phyloP scores from a whole-genome alignment of 2,113 vertebrate species.

The Gorsachius goisagi region DNA sequence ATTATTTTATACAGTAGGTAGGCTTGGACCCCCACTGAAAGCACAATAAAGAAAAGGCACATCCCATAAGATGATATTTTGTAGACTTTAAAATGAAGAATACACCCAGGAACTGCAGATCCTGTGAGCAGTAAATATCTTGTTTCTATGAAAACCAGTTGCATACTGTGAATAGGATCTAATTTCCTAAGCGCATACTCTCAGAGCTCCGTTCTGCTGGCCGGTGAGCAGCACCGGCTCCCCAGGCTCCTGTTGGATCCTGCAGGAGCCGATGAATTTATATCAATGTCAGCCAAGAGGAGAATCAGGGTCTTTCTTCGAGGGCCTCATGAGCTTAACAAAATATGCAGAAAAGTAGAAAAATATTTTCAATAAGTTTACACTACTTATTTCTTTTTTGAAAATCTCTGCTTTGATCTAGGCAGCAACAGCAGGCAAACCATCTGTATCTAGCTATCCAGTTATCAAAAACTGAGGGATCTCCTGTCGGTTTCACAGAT shows the following conservation, averaged over 20 bases:
- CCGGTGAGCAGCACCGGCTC: background rate
- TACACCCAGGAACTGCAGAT: background rate
- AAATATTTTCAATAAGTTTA: background rate
- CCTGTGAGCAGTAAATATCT: background rate
- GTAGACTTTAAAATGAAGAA: background rate
- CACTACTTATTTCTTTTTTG: background rate
- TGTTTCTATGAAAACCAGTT: background rate
- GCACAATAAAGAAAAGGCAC: background rate
- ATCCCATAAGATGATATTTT: background rate
- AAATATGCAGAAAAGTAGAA: background rate
- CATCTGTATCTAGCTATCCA: background rate
- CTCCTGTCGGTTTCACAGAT: background rate
- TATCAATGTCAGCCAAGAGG: background rate
- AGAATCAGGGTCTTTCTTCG: background rate
- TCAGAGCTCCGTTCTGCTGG: fast-evolving
- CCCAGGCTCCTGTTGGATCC: fast-evolving
- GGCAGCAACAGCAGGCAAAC: background rate
- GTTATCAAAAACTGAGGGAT: background rate
- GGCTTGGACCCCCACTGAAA: background rate
- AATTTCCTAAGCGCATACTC: background rate
- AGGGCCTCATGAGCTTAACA: background rate
- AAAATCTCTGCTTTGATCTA: background rate
- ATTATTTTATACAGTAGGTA: background rate
- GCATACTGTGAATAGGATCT: background rate
- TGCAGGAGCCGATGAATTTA: background rate